Conservation (phyloP, 2,888 invertebrate species). For the Pseudolycoriella hygida region DNA sequence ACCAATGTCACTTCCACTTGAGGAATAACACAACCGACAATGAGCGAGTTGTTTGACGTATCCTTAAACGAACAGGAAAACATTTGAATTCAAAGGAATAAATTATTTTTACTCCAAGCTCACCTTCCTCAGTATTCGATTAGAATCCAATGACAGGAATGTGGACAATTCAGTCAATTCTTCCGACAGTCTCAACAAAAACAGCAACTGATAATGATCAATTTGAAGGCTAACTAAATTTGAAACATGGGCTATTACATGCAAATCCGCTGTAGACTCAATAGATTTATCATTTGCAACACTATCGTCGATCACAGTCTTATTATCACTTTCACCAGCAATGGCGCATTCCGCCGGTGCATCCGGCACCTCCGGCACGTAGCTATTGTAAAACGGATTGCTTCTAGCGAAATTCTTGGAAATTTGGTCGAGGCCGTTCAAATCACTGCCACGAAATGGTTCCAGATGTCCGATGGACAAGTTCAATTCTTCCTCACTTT, state of each 20-base stretch:
- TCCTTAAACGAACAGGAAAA: slow-evolving; percentile 15
- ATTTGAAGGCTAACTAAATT: slow-evolving; percentile 77
- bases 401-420: too few relatives aligned
- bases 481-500: too few relatives aligned
- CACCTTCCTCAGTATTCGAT: slow-evolving; percentile 43
- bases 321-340: slow-evolving; percentile 12
- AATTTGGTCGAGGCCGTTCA: too few relatives aligned
- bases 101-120: slow-evolving; percentile 8
- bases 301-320: background rate
- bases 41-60: slow-evolving; percentile 32
- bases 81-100: background rate
- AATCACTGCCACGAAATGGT: too few relatives aligned
- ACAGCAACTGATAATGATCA: slow-evolving; percentile 85
- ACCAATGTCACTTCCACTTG: slow-evolving; percentile 78
- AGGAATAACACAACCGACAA: slow-evolving; percentile 62
- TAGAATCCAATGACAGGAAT: slow-evolving; percentile 61
- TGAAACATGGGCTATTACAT: slow-evolving; percentile 63
- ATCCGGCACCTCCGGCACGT: slow-evolving; percentile 71
- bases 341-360: slow-evolving; percentile 58
- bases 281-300: slow-evolving; percentile 13
- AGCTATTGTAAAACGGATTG: slow-evolving; percentile 13
- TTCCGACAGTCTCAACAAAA: slow-evolving; percentile 70
- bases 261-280: slow-evolving; percentile 45
- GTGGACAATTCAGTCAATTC: slow-evolving; percentile 61
- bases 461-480: too few relatives aligned